phyloP scores from a whole-genome alignment of 2,888 invertebrate species.

The Lepidonotus clava region DNA sequence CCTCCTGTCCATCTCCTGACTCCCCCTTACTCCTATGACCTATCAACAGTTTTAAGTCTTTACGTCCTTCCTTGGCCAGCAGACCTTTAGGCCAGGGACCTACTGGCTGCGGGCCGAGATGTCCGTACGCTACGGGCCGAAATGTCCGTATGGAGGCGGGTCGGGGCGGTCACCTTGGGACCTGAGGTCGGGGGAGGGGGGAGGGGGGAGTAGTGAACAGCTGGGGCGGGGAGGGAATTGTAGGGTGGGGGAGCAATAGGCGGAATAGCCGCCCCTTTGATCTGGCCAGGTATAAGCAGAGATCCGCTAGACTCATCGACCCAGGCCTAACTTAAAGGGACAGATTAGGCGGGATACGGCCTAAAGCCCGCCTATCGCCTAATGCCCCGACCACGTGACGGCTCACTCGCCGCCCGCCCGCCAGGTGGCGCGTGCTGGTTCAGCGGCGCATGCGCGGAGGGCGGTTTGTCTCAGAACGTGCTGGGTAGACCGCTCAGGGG shows the following conservation, averaged over 20 bases:
- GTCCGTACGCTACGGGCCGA: too few species aligned
- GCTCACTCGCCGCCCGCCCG: neutral
- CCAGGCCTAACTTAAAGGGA: neutral
- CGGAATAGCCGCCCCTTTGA: neutral
- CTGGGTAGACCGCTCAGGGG: too few species aligned
- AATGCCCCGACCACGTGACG: constrained; percentile 10
- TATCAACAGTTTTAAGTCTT: neutral
- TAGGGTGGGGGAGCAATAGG: neutral
- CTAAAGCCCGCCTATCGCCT: too few species aligned
- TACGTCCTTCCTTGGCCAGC: neutral
- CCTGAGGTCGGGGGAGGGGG: neutral
- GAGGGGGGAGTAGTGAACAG: neutral
- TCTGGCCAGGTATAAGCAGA: constrained; percentile 39
- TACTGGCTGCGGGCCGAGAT: neutral
- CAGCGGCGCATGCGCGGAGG: too few species aligned
- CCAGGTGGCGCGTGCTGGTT: neutral
- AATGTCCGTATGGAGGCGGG: neutral
- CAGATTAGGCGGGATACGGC: constrained; percentile 37
- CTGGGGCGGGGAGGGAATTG: neutral
- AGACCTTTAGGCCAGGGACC: neutral
- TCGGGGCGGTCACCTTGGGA: neutral
- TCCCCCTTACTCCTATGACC: neutral
- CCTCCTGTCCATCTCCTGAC: neutral
- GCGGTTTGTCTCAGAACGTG: too few species aligned
- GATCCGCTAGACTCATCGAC: constrained; percentile 35